Conservation (phyloP, 2,797 vertebrate species). For the Pampus argenteus region DNA sequence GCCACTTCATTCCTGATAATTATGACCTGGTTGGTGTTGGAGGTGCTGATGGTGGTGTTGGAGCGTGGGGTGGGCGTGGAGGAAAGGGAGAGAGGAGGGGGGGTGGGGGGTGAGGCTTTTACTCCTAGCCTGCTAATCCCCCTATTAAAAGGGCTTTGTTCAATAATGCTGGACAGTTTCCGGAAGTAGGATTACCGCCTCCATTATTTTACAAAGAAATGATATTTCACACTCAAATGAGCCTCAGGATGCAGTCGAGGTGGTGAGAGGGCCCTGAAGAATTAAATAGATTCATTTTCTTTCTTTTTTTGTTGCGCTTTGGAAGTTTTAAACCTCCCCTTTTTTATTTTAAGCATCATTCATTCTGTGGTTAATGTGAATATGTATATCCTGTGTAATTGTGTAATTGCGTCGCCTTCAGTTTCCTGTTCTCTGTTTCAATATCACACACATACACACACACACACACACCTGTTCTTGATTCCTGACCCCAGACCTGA, state of each 20-base stretch:
- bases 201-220: conserved; percentile 97
- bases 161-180: conserved; percentile 99
- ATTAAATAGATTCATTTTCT: conserved; percentile 69
- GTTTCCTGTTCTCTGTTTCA: too few species aligned
- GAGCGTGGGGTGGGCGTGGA: conserved; percentile 73
- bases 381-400: conserved; percentile 41
- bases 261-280: conserved; percentile 67
- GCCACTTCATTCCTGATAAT: conserved; percentile 93
- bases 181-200: conserved; percentile 98
- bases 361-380: conserved; percentile 58
- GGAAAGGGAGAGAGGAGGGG: conserved; percentile 8
- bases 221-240: conserved; percentile 96
- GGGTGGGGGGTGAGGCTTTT: conserved; percentile 85
- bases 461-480: conserved; percentile 68
- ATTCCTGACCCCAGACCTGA: conserved; percentile 61
- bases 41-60: conserved; percentile 76
- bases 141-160: conserved; percentile 97
- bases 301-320: conserved; percentile 51
- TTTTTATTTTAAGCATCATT: conserved; percentile 36
- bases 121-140: conserved; percentile 96
- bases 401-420: not conserved
- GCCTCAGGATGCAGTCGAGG: conserved; percentile 81
- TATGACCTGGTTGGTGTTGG: conserved; percentile 95
- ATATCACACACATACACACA: conserved; percentile 16
- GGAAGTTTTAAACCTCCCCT: conserved; percentile 28